Evolutionary conservation across 2,888 invertebrate genomes (phyloP).

Genomic region (Archaeoteleia sp.): DNA sequence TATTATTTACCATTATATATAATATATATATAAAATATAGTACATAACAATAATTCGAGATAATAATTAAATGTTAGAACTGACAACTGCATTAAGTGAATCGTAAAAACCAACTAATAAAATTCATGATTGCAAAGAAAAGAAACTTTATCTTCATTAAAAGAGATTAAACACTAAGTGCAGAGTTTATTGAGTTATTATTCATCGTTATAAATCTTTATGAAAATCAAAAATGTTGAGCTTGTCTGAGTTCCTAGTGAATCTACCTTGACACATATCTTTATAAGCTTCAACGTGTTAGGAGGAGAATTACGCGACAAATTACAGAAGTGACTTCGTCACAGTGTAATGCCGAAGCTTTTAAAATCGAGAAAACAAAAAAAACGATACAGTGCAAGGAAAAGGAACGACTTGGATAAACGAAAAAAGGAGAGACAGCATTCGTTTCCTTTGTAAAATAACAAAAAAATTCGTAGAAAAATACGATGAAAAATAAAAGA

Average conservation of each 20-base stretch:
- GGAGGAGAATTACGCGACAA: slow-evolving; percentile 22
- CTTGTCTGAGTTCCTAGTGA: background rate
- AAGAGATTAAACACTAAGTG: too few relatives aligned
- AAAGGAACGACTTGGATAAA: slow-evolving; percentile 19
- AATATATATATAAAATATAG: too few relatives aligned
- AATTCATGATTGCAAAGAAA: too few relatives aligned
- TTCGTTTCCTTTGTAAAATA: slow-evolving; percentile 8
- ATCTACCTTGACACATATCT: slow-evolving; percentile 14
- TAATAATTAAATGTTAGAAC: too few relatives aligned
- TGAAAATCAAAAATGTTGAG: background rate
- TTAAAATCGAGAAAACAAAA: slow-evolving; percentile 26
- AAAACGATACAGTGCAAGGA: slow-evolving; percentile 5
- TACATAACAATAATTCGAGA: too few relatives aligned
- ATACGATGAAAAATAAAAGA: slow-evolving; percentile 15
- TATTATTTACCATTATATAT: too few relatives aligned
- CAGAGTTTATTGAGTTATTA: background rate
- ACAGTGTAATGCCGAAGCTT: slow-evolving; percentile 28
- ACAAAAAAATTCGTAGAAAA: slow-evolving; percentile 18
- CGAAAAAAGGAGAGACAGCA: slow-evolving; percentile 1
- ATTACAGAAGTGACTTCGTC: slow-evolving; percentile 22
- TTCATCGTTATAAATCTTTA: background rate
- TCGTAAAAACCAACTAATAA: too few relatives aligned
- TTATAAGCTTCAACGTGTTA: slow-evolving; percentile 25
- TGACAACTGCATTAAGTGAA: too few relatives aligned
- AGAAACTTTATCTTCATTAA: too few relatives aligned